Evolutionary conservation across 2,797 vertebrate species (phyloP).

Genomic region (Triplophysa bombifrons): DNA sequence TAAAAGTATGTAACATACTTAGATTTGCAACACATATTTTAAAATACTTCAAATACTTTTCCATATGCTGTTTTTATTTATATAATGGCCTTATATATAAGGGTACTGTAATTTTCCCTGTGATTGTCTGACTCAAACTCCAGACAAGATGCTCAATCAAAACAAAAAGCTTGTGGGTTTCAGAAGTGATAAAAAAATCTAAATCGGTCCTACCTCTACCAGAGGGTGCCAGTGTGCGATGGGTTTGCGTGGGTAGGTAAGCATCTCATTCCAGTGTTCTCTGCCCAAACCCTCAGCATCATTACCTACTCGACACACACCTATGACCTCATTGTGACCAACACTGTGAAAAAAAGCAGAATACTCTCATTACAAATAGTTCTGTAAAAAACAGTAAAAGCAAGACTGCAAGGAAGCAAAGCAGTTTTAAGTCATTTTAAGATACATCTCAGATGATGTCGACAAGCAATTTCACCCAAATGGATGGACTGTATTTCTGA

Average conservation of each 20-base stretch:
- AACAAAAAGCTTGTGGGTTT: not conserved
- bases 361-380: constrained; percentile 40
- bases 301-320: constrained; percentile 96
- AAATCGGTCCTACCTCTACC: constrained; percentile 84
- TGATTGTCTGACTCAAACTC: too few species aligned
- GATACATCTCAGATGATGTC: not conserved
- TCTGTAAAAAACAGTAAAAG: not conserved
- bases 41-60: too few species aligned
- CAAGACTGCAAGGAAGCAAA: not conserved
- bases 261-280: constrained; percentile 99
- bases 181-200: not conserved
- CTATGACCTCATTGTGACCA: constrained; percentile 99
- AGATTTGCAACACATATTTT: too few species aligned
- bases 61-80: too few species aligned
- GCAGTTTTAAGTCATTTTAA: not conserved
- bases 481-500: not conserved
- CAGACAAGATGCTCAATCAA: too few species aligned
- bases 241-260: constrained; percentile 95
- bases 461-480: not conserved
- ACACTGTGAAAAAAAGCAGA: constrained; percentile 87
- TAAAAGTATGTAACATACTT: too few species aligned
- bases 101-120: too few species aligned
- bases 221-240: constrained; percentile 98
- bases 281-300: constrained; percentile 91
- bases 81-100: too few species aligned